Conservation (phyloP, 92 coral and sea anemone species). For the Zoanthus solanderi region DNA sequence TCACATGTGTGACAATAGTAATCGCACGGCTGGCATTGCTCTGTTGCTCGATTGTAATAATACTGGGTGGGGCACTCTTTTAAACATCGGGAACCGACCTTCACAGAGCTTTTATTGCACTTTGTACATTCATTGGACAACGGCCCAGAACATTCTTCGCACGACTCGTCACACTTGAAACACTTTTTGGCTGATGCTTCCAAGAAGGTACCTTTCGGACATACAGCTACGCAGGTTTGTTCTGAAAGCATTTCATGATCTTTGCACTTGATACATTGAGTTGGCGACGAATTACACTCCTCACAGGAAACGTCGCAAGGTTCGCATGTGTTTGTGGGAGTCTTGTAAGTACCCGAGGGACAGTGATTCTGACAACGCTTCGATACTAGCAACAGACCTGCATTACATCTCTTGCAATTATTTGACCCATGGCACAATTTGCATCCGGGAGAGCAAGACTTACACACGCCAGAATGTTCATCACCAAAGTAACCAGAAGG, state of each 20-base stretch:
- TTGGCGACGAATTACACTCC: conserved; percentile 70
- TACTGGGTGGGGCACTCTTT: conserved; percentile 81
- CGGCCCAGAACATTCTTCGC: conserved; percentile 88
- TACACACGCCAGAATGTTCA: conserved; percentile 73
- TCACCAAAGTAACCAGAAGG: conserved; percentile 82
- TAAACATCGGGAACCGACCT: conserved; percentile 76
- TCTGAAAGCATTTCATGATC: conserved; percentile 64
- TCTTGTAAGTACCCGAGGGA: conserved; percentile 72
- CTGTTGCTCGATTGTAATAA: conserved; percentile 64
- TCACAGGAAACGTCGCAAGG: conserved; percentile 81
- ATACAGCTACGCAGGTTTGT: conserved; percentile 70
- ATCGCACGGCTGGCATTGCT: conserved; percentile 91
- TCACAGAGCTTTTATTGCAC: conserved; percentile 66
- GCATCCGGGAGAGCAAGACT: conserved; percentile 86
- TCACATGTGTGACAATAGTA: conserved; percentile 86
- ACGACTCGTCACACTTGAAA: conserved; percentile 76
- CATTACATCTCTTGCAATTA: conserved; percentile 71
- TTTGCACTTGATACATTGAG: conserved; percentile 73
- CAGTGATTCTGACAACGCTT: conserved; percentile 76
- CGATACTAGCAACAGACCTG: conserved; percentile 72
- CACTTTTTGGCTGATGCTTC: conserved; percentile 69
- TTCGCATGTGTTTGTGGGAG: conserved; percentile 67
- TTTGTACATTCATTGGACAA: conserved; percentile 75
- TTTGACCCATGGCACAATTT: conserved; percentile 62
- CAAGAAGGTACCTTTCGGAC: conserved; percentile 83